These are phyloP conservation scores for Heliornis fulica DNA, from an alignment of 2,113 vertebrate species.

Conservation along the genomic window DNA sequence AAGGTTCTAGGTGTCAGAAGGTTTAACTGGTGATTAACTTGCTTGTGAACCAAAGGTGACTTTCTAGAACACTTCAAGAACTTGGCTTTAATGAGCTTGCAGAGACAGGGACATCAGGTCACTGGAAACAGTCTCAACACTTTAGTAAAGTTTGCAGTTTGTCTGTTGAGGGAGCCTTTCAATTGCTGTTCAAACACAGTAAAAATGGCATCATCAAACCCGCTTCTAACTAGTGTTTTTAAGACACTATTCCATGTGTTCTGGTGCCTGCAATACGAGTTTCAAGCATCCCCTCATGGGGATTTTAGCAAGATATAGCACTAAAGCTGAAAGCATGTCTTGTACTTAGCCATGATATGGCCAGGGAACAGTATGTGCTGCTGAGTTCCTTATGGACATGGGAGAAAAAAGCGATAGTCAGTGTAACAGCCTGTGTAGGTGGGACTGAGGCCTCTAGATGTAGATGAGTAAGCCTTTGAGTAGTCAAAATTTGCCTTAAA, in stretches of 20 bases:
- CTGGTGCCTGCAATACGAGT: fast-evolving
- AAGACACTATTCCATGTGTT: not conserved
- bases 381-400: not conserved
- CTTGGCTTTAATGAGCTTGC: not conserved
- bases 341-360: not conserved
- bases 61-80: not conserved
- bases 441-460: not conserved
- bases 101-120: not conserved
- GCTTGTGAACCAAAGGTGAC: not conserved
- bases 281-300: not conserved
- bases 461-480: not conserved
- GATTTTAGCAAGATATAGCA: not conserved
- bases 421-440: not conserved
- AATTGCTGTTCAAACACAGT: not conserved
- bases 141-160: not conserved
- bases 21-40: not conserved
- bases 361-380: not conserved
- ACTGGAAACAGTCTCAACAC: not conserved
- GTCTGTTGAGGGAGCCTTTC: not conserved
- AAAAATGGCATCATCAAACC: not conserved
- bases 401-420: not conserved
- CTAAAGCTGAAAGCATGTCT: not conserved
- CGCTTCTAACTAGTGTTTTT: not conserved
- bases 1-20: not conserved
- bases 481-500: not conserved